Base-by-base conservation (phyloP, 2,888 invertebrate species). In the Lymantria dispar region DNA sequence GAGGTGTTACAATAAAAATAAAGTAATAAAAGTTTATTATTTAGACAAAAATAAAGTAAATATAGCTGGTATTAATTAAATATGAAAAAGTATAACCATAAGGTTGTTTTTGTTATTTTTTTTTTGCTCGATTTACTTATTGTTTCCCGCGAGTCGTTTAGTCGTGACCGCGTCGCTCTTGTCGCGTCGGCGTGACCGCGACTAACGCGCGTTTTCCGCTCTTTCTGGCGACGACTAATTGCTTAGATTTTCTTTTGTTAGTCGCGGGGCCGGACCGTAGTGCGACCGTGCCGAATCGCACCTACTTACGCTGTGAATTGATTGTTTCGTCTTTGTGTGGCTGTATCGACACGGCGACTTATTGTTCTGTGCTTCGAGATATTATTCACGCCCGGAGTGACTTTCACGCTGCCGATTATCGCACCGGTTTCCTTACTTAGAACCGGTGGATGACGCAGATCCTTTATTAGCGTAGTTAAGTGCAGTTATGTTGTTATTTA, bases 231-330 rank as follows among this genome's bases (percentile, higher is more conserved):
- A 83, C 90, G 90, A 89, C 89, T 91, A 91, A 91, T 91, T 91
- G 90, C 90, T 90, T 87, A 88, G 88, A 89, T 90, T 90, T 91
- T 86, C 90, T 89, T 90, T 90, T 88, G 90, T 89, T 90, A 86
- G 89, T 89, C 87, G 85, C 87, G 90, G 86, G 83, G 86, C 85
- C 82, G 80, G 80, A 80, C 76, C 82, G 84, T 72, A 80, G 80
- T 76, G 78, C 73, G 83, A 80, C 87, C 90, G 86, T 85, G 80
- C 76, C 90, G 84, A 89, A 90, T 91, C 79, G 74, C 87, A 85
- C 89, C 88, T 91, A 91, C 90, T 91, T 90, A 89, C 87, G 81
- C 80, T 73, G 78, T 85, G 85, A 89, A 91, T 91, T 89, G 90
- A 91, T 90, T 89, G 89, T 89, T 88, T 86, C 88, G 87, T 88